Conservation (phyloP, 2,888 invertebrate species). For the Drosophila demipolita region DNA sequence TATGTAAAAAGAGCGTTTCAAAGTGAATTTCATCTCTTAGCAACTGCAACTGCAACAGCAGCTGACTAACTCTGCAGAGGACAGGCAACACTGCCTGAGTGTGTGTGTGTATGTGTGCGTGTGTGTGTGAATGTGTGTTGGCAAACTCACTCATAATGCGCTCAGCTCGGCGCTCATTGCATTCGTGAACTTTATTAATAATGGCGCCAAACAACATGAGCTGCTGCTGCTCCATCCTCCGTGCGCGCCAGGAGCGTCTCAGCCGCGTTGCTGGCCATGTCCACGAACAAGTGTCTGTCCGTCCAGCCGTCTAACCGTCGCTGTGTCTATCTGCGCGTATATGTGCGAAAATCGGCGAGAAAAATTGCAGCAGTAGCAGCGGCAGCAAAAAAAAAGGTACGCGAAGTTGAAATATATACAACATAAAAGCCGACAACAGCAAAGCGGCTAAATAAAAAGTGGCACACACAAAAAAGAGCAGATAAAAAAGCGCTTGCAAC, state of each 20-base stretch:
- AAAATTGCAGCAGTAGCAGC: conserved; percentile 57
- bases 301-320: conserved; percentile 21
- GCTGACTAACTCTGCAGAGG: conserved; percentile 44
- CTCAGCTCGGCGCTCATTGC: conserved; percentile 76
- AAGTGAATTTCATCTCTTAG: conserved; percentile 3
- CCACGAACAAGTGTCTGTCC: conserved; percentile 36
- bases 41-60: conserved; percentile 22
- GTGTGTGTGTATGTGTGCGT: conserved; percentile 14
- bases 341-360: conserved; percentile 71
- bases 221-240: conserved; percentile 27
- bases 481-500: conserved; percentile 51
- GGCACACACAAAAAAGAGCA: conserved; percentile 51
- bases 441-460: conserved; percentile 40
- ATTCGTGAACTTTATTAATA: conserved; percentile 83
- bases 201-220: conserved; percentile 78
- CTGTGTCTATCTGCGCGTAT: conserved; percentile 41
- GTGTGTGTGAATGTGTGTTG: conserved; percentile 29
- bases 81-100: conserved; percentile 19
- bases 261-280: conserved; percentile 31
- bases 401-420: conserved; percentile 56
- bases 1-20: conserved; percentile 15
- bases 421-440: conserved; percentile 46
- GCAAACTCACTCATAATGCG: conserved; percentile 79
- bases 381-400: conserved; percentile 59
- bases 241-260: conserved; percentile 13